phyloP scores from a whole-genome alignment of 2,113 vertebrate species.

The Odocoileus virginianus region DNA sequence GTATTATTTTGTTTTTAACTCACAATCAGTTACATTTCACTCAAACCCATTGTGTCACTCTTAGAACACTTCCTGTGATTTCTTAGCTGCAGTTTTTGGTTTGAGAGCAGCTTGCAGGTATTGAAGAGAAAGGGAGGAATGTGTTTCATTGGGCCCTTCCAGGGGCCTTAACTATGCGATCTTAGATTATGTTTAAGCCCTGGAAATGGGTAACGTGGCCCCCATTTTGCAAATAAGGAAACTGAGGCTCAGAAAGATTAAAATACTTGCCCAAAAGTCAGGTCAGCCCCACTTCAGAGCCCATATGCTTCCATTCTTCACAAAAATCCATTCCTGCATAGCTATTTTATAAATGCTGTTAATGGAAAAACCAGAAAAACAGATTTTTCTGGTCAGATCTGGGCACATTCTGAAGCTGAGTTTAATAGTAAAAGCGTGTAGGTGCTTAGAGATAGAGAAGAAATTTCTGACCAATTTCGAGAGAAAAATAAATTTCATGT shows the following conservation, averaged over 20 bases:
- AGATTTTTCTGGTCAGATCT: not conserved
- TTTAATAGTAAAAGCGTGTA: not conserved
- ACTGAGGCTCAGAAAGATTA: not conserved
- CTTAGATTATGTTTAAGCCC: not conserved
- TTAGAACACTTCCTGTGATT: not conserved
- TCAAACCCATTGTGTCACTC: not conserved
- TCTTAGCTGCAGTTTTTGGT: not conserved
- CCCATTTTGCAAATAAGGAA: not conserved
- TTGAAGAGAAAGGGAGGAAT: not conserved
- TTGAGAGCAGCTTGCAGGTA: not conserved
- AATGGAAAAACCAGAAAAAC: not conserved
- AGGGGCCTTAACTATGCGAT: not conserved
- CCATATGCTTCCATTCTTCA: not conserved
- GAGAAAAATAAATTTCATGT: not conserved
- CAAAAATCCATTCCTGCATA: not conserved
- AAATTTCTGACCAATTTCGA: not conserved
- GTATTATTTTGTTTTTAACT: not conserved
- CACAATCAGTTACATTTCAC: not conserved
- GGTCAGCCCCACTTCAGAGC: not conserved
- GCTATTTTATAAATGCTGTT: not conserved
- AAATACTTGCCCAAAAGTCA: not conserved
- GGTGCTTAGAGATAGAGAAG: not conserved
- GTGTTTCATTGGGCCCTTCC: not conserved
- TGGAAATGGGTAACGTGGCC: not conserved
- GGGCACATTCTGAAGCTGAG: not conserved